Conservation (phyloP, 2,113 vertebrate genomes). For the Cottus gobio region DNA sequence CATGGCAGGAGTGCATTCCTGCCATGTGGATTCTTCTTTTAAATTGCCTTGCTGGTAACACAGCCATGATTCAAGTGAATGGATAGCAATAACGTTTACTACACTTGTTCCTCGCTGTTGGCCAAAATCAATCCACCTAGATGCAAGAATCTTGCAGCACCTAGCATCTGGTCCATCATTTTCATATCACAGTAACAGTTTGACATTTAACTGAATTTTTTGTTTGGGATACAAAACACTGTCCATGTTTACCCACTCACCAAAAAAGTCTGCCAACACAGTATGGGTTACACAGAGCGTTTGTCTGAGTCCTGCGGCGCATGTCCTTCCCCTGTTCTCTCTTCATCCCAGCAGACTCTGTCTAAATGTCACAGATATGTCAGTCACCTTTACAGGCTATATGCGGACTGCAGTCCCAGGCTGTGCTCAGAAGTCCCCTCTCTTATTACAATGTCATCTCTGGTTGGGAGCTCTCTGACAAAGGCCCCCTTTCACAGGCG, state of each 20-base stretch:
- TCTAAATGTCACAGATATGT: conserved; percentile 61
- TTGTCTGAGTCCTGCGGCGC: conserved; percentile 22
- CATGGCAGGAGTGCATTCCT: conserved; percentile 30
- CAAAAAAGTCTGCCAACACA: not conserved
- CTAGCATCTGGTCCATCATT: not conserved
- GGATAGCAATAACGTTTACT: conserved; percentile 39
- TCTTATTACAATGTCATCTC: conserved; percentile 74
- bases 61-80: conserved; percentile 23
- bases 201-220: conserved; percentile 13
- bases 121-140: conserved; percentile 17
- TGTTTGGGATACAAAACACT: not conserved
- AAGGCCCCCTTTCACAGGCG: conserved; percentile 68
- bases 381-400: conserved; percentile 62
- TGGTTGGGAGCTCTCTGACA: conserved; percentile 67
- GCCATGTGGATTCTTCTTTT: conserved; percentile 23
- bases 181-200: not conserved
- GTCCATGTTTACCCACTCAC: conserved; percentile 13
- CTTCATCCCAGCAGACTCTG: conserved; percentile 44
- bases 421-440: conserved; percentile 56
- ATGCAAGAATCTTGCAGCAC: not conserved
- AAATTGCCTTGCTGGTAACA: conserved; percentile 14
- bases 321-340: conserved; percentile 33
- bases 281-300: conserved; percentile 4
- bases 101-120: not conserved
- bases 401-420: conserved; percentile 35